Evolutionary conservation across 2,113 vertebrate species (phyloP).

Genomic region (Dicrurus megarhynchus): DNA sequence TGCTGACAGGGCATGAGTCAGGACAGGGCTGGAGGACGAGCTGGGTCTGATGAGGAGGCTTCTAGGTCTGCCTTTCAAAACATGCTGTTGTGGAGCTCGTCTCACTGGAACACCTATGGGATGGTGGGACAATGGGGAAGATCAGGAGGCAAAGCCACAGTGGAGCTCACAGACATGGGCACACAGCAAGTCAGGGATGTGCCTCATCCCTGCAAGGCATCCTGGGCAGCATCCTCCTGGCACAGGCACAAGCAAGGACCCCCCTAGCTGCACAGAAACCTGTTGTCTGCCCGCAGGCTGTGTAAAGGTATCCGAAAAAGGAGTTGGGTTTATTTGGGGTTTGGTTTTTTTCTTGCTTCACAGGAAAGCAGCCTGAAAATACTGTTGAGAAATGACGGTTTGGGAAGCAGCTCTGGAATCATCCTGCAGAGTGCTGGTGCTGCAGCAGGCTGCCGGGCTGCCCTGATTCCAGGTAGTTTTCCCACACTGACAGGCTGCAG

Average conservation of each 20-base stretch:
- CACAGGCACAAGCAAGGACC: rapidly evolving
- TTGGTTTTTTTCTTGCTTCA: neutral
- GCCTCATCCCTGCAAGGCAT: neutral
- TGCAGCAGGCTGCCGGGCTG: neutral
- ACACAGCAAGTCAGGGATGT: neutral
- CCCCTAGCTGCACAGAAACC: neutral
- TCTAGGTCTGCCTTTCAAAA: neutral
- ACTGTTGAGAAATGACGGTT: neutral
- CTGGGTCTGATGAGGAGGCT: neutral
- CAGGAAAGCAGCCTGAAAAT: neutral
- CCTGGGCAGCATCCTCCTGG: neutral
- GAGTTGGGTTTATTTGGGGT: neutral
- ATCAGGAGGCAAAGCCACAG: neutral
- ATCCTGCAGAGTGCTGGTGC: neutral
- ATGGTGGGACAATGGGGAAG: neutral
- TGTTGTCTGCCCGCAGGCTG: neutral
- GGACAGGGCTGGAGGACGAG: neutral
- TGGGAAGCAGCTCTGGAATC: neutral
- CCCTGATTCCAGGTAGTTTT: neutral
- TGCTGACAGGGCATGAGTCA: neutral
- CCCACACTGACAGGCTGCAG: neutral
- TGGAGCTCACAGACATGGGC: neutral
- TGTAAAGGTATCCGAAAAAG: neutral
- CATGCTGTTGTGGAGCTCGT: rapidly evolving
- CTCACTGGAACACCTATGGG: rapidly evolving